A percentile compares a stretch with the other conserved stretches of the same genome.
phyloP scores from a whole-genome alignment of 2,113 vertebrate genomes.

The Protobothrops flavoviridis region DNA sequence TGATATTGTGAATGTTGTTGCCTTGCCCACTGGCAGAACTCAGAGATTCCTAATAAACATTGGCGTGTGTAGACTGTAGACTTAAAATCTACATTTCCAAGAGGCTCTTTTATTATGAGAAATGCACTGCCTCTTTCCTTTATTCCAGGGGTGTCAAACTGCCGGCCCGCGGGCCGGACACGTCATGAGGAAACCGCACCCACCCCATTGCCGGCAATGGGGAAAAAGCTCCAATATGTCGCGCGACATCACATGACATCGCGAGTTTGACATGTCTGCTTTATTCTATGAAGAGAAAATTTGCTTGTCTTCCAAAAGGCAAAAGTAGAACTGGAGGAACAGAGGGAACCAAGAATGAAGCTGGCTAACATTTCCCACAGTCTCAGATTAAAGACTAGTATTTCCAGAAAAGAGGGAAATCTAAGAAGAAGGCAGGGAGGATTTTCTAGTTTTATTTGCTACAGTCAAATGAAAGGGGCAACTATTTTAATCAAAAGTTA shows the following conservation, averaged over 20 bases:
- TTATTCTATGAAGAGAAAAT: neutral
- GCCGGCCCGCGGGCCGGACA: too few relatives aligned
- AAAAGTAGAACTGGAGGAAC: neutral
- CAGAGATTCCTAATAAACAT: neutral
- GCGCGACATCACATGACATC: too few relatives aligned
- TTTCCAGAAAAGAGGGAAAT: neutral
- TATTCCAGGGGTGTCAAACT: neutral
- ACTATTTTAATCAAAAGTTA: neutral
- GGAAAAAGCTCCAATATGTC: too few relatives aligned
- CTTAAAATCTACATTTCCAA: neutral
- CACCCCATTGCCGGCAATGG: too few relatives aligned
- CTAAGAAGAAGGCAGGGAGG: neutral
- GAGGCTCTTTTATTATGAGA: neutral
- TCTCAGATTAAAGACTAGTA: neutral
- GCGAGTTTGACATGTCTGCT: neutral
- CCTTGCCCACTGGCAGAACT: neutral
- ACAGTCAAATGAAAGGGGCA: neutral
- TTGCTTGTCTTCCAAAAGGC: neutral
- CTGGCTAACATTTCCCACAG: neutral
- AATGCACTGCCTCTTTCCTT: neutral
- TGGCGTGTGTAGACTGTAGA: neutral
- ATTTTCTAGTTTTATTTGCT: neutral
- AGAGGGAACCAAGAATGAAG: neutral
- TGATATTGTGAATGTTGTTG: neutral
- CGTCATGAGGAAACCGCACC: too few relatives aligned